Conservation (phyloP, 2,888 invertebrate genomes). For the Protodeltote pygarga region DNA sequence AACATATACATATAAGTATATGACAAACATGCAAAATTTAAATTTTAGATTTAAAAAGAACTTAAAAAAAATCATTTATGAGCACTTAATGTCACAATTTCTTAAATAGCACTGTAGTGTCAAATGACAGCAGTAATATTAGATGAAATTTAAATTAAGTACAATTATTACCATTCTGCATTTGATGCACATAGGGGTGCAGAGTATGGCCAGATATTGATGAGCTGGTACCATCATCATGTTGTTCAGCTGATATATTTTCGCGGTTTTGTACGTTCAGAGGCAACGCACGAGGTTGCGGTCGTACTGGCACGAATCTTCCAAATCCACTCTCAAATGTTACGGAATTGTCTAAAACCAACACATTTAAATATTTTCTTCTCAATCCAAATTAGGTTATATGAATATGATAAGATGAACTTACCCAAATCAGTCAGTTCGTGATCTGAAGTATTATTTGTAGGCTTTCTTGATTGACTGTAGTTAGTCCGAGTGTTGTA, state of each 20-base stretch:
- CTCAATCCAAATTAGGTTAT: conserved; percentile 16
- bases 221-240: conserved; percentile 73
- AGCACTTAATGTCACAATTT: neutral
- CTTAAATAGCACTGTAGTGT: neutral
- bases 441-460: conserved; percentile 82
- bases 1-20: no score
- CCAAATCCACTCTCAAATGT: conserved; percentile 82
- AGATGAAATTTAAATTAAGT: neutral
- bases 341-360: conserved; percentile 76
- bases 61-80: no score
- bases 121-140: neutral
- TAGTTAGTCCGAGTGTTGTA: conserved; percentile 81
- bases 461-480: conserved; percentile 80
- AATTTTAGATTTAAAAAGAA: no score
- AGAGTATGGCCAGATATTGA: conserved; percentile 73
- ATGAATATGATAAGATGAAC: conserved; percentile 36
- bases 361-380: conserved; percentile 13
- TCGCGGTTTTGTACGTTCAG: conserved; percentile 80
- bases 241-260: conserved; percentile 69
- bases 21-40: no score
- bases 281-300: conserved; percentile 80
- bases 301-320: conserved; percentile 84
- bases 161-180: conserved; percentile 75
- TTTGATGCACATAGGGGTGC: conserved; percentile 80
- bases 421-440: conserved; percentile 83